A percentile compares a stretch with the other conserved stretches of the same genome.
Evolutionary conservation across 2,113 vertebrate species (phyloP).

Genomic region (Drymodes brunneopygia): DNA sequence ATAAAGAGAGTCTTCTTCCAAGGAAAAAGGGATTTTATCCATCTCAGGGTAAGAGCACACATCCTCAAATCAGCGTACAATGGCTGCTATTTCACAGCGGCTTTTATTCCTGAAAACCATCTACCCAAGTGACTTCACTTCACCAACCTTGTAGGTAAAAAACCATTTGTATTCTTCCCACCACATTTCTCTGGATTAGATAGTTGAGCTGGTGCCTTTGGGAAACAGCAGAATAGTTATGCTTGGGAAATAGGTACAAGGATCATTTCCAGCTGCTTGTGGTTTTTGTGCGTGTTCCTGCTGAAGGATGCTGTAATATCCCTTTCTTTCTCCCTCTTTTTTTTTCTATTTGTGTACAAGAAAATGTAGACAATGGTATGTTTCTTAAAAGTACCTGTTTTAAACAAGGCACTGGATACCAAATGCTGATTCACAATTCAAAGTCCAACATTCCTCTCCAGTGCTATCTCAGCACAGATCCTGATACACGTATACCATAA

Average conservation of each 20-base stretch:
- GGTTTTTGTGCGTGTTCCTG: neutral
- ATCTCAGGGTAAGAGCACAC: neutral
- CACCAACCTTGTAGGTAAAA: neutral
- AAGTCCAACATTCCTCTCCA: neutral
- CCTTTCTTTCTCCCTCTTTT: fast-evolving
- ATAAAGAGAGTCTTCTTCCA: neutral
- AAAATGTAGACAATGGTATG: neutral
- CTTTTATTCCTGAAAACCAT: neutral
- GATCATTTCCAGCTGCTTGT: neutral
- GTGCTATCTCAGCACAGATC: neutral
- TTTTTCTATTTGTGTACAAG: neutral
- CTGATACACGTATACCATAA: neutral
- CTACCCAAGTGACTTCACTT: neutral
- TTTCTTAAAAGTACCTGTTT: neutral
- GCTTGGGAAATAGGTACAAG: neutral
- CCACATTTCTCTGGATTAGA: neutral
- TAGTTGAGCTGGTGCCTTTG: neutral
- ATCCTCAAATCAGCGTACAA: neutral
- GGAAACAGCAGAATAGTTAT: neutral
- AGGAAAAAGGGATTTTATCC: neutral
- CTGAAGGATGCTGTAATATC: neutral
- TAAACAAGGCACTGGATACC: neutral
- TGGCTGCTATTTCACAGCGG: neutral
- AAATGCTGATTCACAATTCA: neutral
- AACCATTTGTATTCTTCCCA: fast-evolving